phyloP scores from a whole-genome alignment of 2,888 invertebrate genomes.

The Fragum fragum region DNA sequence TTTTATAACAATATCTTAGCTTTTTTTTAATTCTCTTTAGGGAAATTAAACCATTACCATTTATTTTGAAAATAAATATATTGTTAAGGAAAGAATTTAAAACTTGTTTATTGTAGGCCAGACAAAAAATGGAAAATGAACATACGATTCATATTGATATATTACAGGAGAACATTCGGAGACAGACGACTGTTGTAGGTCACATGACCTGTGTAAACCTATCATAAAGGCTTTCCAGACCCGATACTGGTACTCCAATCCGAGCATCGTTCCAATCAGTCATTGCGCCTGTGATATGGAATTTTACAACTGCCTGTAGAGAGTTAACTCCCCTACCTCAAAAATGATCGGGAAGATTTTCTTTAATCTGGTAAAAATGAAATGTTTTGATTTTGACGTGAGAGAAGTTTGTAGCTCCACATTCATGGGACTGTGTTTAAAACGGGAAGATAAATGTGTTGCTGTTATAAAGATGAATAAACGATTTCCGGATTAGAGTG shows the following conservation, averaged over 20 bases:
- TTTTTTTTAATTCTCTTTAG: no score
- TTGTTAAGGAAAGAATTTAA: no score
- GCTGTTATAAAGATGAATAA: slow-evolving; percentile 58
- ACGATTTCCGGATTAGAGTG: slow-evolving; percentile 30
- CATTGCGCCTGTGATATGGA: slow-evolving; percentile 71
- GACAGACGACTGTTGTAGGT: slow-evolving; percentile 66
- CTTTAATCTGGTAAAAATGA: slow-evolving; percentile 67
- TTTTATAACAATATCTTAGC: no score
- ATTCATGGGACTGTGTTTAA: slow-evolving; percentile 52
- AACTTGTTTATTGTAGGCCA: no score
- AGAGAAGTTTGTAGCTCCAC: slow-evolving; percentile 49
- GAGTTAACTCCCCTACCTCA: slow-evolving; percentile 60
- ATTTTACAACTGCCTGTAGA: slow-evolving; percentile 69
- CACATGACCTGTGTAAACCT: slow-evolving; percentile 68
- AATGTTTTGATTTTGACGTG: slow-evolving; percentile 69
- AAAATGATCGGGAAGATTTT: slow-evolving; percentile 65
- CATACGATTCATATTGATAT: no score
- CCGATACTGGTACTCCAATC: slow-evolving; percentile 58
- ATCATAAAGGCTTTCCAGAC: slow-evolving; percentile 63
- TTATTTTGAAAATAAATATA: no score
- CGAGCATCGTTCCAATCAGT: slow-evolving; percentile 63
- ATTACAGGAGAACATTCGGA: slow-evolving; percentile 62
- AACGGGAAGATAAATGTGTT: slow-evolving; percentile 45
- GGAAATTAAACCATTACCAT: no score
- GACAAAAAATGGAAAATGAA: no score